Conservation (phyloP, 2,797 vertebrate species). For the Phalloptychus januarius region DNA sequence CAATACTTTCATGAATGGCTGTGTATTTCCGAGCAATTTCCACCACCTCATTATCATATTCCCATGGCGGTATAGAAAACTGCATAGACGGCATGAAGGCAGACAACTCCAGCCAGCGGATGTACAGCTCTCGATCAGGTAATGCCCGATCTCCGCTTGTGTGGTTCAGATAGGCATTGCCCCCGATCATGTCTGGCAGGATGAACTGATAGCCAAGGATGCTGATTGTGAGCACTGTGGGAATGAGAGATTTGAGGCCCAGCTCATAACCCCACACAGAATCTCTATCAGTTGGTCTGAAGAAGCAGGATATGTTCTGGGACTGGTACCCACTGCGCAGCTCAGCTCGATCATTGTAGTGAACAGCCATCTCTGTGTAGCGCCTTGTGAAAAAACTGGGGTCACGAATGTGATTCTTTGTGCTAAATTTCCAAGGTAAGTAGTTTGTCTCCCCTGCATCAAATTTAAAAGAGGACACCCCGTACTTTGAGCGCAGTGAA, state of each 20-base stretch:
- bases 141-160: slow-evolving; percentile 76
- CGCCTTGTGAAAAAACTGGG: slow-evolving; percentile 91
- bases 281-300: slow-evolving; percentile 94
- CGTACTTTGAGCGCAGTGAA: slow-evolving; percentile 85
- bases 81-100: slow-evolving; percentile 99
- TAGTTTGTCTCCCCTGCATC: slow-evolving; percentile 94
- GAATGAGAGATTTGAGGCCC: slow-evolving; percentile 94
- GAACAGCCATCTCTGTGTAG: slow-evolving; percentile 91
- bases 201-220: slow-evolving; percentile 92
- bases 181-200: slow-evolving; percentile 91
- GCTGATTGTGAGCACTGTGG: slow-evolving; percentile 89
- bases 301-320: slow-evolving; percentile 97
- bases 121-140: slow-evolving; percentile 92
- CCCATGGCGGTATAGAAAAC: slow-evolving; percentile 96
- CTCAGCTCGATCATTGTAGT: slow-evolving; percentile 89
- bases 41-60: slow-evolving; percentile 90
- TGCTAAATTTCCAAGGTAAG: slow-evolving; percentile 91
- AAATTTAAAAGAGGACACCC: slow-evolving; percentile 93
- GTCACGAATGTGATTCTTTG: slow-evolving; percentile 83
- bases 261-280: slow-evolving; percentile 96
- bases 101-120: slow-evolving; percentile 95
- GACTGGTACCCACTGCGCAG: slow-evolving; percentile 91
- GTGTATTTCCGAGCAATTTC: slow-evolving; percentile 92
- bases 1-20: slow-evolving; percentile 87
- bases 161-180: slow-evolving; percentile 84